Evolutionary conservation across 2,888 invertebrate species (phyloP).

Genomic region (Lissonota sp.): DNA sequence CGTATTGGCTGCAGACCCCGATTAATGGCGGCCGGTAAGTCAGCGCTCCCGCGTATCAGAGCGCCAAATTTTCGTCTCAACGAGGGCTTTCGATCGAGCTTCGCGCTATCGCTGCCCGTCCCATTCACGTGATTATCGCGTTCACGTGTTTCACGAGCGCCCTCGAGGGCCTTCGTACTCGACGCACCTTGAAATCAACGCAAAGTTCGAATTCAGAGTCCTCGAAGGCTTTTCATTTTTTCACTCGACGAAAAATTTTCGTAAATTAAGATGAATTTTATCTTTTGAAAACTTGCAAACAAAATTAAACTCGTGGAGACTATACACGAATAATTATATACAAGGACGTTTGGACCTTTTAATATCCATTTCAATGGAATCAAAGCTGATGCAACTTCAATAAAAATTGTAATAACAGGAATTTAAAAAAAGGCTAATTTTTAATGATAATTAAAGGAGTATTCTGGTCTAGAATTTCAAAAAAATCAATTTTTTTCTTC

Average conservation of each 20-base stretch:
- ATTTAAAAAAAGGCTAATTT: no score
- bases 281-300: no score
- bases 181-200: constrained; percentile 14
- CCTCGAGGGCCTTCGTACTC: constrained; percentile 21
- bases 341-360: no score
- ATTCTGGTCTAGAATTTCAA: no score
- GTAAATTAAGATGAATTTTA: no score
- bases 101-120: constrained; percentile 42
- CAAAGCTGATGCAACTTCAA: no score
- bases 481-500: no score
- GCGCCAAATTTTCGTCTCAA: constrained; percentile 77
- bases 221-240: not conserved
- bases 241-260: not conserved
- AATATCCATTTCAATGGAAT: no score
- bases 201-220: constrained; percentile 1
- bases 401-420: no score
- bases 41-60: constrained; percentile 77
- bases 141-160: constrained; percentile 1
- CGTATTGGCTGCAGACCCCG: constrained; percentile 78
- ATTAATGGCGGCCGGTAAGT: constrained; percentile 80
- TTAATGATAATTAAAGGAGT: no score
- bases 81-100: constrained; percentile 76
- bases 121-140: constrained; percentile 13
- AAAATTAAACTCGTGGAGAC: no score
- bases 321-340: no score